Conservation (phyloP, 2,113 vertebrate genomes). For the Rhea pennata region DNA sequence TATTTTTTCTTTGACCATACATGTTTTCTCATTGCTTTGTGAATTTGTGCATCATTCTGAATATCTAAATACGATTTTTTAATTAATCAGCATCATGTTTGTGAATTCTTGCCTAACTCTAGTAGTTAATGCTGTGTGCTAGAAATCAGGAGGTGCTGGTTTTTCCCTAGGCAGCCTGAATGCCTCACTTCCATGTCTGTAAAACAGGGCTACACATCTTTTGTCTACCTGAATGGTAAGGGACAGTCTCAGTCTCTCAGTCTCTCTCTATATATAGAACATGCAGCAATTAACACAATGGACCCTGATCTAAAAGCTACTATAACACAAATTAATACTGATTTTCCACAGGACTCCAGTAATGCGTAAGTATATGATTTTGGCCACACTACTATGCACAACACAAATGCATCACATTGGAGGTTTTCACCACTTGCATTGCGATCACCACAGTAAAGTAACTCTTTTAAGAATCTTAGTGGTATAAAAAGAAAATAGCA, state of each 20-base stretch:
- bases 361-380: not conserved
- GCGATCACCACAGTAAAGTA: not conserved
- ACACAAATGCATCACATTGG: not conserved
- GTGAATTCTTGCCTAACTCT: not conserved
- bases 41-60: not conserved
- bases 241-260: not conserved
- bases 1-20: not conserved
- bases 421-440: not conserved
- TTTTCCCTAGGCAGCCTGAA: not conserved
- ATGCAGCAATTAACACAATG: not conserved
- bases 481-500: slow-evolving; percentile 54
- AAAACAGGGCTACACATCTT: slow-evolving; percentile 19
- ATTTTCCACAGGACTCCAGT: not conserved
- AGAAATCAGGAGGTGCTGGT: not conserved
- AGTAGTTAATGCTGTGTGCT: not conserved
- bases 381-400: not conserved
- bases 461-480: not conserved
- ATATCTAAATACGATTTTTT: not conserved
- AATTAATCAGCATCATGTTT: not conserved
- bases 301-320: not conserved
- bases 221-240: slow-evolving; percentile 10
- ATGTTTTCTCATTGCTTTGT: not conserved
- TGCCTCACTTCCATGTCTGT: not conserved
- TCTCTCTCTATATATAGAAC: not conserved
- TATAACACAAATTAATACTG: slow-evolving; percentile 29